Evolutionary conservation across 1,140 invertebrate species (phyloP), one percentile per base, ranked within the genome.

Genomic region (Pseudobourletiella spinata): DNA sequence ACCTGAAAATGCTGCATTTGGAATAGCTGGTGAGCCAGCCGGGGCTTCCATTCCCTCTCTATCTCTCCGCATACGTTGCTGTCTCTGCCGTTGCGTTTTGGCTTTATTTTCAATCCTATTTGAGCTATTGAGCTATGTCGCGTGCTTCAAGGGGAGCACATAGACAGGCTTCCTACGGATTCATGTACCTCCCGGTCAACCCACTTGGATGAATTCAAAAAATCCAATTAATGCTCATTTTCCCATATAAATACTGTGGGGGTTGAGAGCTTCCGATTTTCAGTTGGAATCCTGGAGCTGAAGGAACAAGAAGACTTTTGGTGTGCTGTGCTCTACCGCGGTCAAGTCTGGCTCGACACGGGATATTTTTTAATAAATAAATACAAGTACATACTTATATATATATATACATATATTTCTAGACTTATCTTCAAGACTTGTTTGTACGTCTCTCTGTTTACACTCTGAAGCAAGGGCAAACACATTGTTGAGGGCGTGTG

Each of bases 201-300:
- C 26, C 39, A 43, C 39, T 44, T 48, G 15, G 39, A 43, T 25
- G 56, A 25, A 20, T 43, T 29, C 29, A 57, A 43, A 57, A 57
- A 57, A 57, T 57, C 56, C 56, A 57, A 57, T 57, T 57, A 57
- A 57, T 48, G 20, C 43, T 28, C 43, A 22, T 25, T 42, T 57
- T 25, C 15, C 14, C 43, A 25, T 57, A 57, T 57, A 57, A 57
- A 57, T 57, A 57, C 56, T 26, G 14, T n/a, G 39, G 29, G 28
- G 29, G 39, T 16, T 42, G 24, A 24, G 20, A 22, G 30, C 29
- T 18, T 46, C 18, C 39, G 46, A 57, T 29, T 57, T 57, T 57
- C 56, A 57, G 43, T 57, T 25, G 11, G 22, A 57, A 20, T 43
- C 56, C 1, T 8, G 22, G 32, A 39, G 8, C 32, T 39, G 8